These are phyloP conservation scores for Holothuria glaberrima DNA, from an alignment of 35 echinoderm and acorn worm species.

Conservation along the genomic window DNA sequence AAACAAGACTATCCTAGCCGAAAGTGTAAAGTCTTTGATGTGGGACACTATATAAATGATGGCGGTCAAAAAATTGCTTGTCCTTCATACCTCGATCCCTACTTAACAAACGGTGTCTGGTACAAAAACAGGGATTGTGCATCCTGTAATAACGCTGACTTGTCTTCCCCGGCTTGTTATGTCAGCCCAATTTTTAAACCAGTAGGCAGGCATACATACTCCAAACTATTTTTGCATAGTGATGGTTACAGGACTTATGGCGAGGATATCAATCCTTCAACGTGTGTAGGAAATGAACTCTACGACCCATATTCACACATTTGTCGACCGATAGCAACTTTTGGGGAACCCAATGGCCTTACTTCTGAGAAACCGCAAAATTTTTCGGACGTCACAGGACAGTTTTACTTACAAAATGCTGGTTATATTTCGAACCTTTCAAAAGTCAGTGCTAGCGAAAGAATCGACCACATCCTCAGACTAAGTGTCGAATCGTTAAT, in stretches of 20 bases:
- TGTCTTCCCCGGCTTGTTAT: neutral
- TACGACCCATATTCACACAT: slow-evolving; percentile 3
- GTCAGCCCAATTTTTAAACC: neutral
- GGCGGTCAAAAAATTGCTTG: neutral
- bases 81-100: slow-evolving; percentile 11
- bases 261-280: neutral
- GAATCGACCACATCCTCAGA: neutral
- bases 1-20: neutral
- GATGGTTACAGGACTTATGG: neutral
- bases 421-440: neutral
- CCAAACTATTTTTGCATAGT: slow-evolving; percentile 28
- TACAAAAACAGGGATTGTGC: slow-evolving; percentile 39
- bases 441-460: neutral
- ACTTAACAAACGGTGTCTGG: neutral
- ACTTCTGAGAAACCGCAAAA: neutral
- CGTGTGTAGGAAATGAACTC: neutral
- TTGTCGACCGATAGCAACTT: slow-evolving; percentile 7
- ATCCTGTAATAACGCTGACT: slow-evolving; percentile 4
- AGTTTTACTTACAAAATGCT: neutral
- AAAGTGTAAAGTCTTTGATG: neutral
- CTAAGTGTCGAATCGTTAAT: neutral
- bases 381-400: neutral
- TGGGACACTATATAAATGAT: neutral
- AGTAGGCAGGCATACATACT: too few relatives aligned
- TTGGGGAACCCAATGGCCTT: neutral